Base-by-base conservation (phyloP, 1,140 invertebrate species). In the Thrips palmi region DNA sequence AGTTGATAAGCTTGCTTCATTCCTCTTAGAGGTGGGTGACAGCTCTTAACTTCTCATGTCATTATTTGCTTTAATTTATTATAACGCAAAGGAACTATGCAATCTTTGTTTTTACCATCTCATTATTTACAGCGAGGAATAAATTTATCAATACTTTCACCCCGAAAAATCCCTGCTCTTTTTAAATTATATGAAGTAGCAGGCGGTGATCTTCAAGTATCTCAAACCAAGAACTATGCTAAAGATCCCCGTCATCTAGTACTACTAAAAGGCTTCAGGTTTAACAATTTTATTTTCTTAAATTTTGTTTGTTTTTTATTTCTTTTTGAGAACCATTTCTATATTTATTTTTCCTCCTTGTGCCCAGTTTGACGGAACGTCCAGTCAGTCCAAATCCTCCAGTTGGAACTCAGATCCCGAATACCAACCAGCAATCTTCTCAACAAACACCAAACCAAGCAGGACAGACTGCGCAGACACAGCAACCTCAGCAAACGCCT, bases 141-240 rank as follows among this genome's bases (percentile, higher is more conserved):
- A 6, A 76, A 85, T 55, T 59, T 94, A 4, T 91, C 86, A 1
- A 75, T 96, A 23, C 68, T 91, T 12, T 84, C 86, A 0, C 86
- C 87, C 2, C 61, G 86, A 29, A 86, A 89, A 56, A 79, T 92
- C 42, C 77, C 86, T 1, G 67, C 73, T 0, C 53, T 86, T 1
- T 73, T 77, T 42, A 75, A 77, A 48, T 54, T 86, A 8, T 85
- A 81, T 52, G 79, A 83, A 49, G 78, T 81, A 55, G 80, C 82
- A 10, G 85, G 83, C 8, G 85, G 84, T 0, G 85, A 89, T 59
- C 56, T 86, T 8, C 65, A 67, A 22, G 66, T 71, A 0, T 76
- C 76, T 0, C 72, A 82, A 41, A 80, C 72, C 3, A 88, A 92
- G 54, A 89, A 89, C 51, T 94, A 88, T 55, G 81, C 86, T 0